phyloP scores from a whole-genome alignment of 2,888 invertebrate species.

The Lasioglossum lativentre region DNA sequence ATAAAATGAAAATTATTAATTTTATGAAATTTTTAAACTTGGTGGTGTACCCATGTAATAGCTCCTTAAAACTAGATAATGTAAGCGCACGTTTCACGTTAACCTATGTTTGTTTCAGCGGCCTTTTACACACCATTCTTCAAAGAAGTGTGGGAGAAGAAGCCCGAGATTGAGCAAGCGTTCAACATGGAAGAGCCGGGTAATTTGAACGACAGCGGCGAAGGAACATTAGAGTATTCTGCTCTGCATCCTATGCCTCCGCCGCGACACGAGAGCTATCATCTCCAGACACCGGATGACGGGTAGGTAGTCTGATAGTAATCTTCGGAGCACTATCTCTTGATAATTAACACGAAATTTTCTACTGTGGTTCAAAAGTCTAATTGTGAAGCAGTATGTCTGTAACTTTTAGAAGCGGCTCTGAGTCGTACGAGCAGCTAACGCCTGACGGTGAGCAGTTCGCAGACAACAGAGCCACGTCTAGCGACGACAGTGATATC shows the following conservation, averaged over 20 bases:
- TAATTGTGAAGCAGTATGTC: conserved; percentile 84
- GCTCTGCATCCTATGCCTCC: conserved; percentile 89
- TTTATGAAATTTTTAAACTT: no score
- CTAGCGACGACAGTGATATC: conserved; percentile 90
- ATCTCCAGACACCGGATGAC: conserved; percentile 87
- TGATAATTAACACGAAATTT: background rate
- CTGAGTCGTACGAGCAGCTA: conserved; percentile 87
- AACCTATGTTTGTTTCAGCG: conserved; percentile 86
- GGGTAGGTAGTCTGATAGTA: conserved; percentile 83
- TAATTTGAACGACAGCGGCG: conserved; percentile 88
- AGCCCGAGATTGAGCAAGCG: conserved; percentile 97
- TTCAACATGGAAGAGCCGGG: conserved; percentile 93
- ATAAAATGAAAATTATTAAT: no score
- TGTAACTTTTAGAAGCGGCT: conserved; percentile 85
- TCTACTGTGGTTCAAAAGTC: conserved; percentile 73
- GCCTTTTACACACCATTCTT: conserved; percentile 98
- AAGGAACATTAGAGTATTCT: conserved; percentile 88
- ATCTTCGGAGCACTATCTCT: conserved; percentile 5
- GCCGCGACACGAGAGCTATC: conserved; percentile 92
- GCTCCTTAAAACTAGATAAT: background rate
- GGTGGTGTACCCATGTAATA: background rate
- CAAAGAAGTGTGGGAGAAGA: conserved; percentile 98
- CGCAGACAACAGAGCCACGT: conserved; percentile 83
- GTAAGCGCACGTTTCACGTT: background rate
- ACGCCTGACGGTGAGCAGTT: conserved; percentile 85